Evolutionary conservation across 2,797 vertebrate genomes (phyloP).

Genomic region (Neosalanx taihuensis): DNA sequence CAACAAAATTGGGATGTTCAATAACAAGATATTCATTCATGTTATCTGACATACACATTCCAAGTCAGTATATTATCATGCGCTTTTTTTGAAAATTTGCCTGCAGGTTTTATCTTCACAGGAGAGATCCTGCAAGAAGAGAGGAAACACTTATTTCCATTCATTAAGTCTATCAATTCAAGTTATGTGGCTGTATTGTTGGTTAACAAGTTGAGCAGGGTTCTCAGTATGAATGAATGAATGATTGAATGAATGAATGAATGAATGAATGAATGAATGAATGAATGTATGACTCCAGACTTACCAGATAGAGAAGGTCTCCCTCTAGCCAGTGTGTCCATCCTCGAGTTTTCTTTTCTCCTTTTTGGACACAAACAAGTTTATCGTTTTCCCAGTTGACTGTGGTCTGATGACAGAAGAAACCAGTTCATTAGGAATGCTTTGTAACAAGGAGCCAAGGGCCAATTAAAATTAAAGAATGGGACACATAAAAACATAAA

Average conservation of each 20-base stretch:
- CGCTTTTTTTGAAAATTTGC: constrained; percentile 66
- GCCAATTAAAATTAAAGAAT: not conserved
- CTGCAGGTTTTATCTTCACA: constrained; percentile 71
- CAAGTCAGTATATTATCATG: constrained; percentile 33
- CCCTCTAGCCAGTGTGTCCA: constrained; percentile 89
- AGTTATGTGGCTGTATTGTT: not conserved
- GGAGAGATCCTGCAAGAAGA: constrained; percentile 60
- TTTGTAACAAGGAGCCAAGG: not conserved
- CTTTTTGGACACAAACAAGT: constrained; percentile 83
- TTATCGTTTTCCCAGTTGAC: constrained; percentile 81
- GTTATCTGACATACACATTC: not conserved
- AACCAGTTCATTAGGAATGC: not conserved
- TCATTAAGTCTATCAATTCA: too few species aligned
- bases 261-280: too few species aligned
- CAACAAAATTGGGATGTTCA: too few species aligned
- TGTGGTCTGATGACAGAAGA: constrained; percentile 66
- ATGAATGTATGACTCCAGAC: not conserved
- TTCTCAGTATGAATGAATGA: too few species aligned
- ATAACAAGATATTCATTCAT: too few species aligned
- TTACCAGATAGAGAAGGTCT: constrained; percentile 82
- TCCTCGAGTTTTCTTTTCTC: constrained; percentile 83
- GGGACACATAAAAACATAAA: not conserved
- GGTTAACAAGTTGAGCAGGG: not conserved
- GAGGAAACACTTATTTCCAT: constrained; percentile 16
- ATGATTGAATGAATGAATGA: too few species aligned